Percentiles rank a stretch among this genome's conserved stretches.
Conservation (phyloP, 2,113 vertebrate species). For the Phrynosoma blainvillii region DNA sequence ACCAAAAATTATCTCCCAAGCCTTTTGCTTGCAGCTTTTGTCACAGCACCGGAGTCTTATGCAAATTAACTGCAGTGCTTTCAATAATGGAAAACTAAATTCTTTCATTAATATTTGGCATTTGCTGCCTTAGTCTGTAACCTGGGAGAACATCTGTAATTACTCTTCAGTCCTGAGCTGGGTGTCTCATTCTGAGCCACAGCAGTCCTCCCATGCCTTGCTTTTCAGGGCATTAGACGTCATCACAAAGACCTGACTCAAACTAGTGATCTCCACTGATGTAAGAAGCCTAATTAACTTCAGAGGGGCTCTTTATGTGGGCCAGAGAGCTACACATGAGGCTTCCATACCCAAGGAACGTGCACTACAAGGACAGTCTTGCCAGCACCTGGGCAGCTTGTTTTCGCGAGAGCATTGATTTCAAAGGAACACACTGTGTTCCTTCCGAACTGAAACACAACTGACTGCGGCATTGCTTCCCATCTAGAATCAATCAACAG, state of each 20-base stretch:
- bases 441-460: slow-evolving; percentile 1
- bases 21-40: slow-evolving; percentile 9
- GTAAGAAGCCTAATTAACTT: slow-evolving; percentile 37
- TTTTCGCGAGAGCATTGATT: slow-evolving; percentile 45
- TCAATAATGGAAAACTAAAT: not conserved
- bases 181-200: not conserved
- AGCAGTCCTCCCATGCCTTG: not conserved
- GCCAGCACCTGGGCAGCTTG: not conserved
- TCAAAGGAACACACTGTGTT: slow-evolving; percentile 22
- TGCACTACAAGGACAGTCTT: slow-evolving; percentile 13
- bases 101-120: slow-evolving; percentile 42
- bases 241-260: not conserved
- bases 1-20: slow-evolving; percentile 31
- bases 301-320: not conserved
- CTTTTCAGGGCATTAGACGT: slow-evolving; percentile 35
- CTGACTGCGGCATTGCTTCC: not conserved
- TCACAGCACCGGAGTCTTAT: not conserved
- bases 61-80: not conserved
- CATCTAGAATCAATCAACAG: slow-evolving; percentile 10
- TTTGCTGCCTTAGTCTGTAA: slow-evolving; percentile 35
- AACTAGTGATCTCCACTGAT: slow-evolving; percentile 18
- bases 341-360: not conserved
- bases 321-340: not conserved
- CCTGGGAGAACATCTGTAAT: slow-evolving; percentile 19
- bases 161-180: slow-evolving; percentile 14